Evolutionary conservation across 1,140 invertebrate genomes (phyloP), one percentile per base, ranked within the genome.

Genomic region (Trichoplusia ni): DNA sequence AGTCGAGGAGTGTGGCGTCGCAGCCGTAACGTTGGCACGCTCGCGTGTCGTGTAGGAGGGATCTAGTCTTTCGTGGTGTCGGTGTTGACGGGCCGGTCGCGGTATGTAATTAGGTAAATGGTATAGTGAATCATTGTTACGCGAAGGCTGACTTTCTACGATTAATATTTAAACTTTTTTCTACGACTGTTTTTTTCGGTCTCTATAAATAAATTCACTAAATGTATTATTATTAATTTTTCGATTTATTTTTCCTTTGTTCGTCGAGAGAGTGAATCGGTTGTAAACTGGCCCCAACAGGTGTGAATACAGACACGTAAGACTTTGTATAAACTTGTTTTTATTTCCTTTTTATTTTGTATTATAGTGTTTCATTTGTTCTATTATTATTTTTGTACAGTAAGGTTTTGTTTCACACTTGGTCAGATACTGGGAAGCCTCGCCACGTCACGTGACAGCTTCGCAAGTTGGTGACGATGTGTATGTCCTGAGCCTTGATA

Each of bases 111-210:
- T 77, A 68, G 64, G 64, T n/a, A 54, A 72, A 73, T 67, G 58
- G 66, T 61, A 67, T 77, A 77, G 73, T 56, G 71, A 76, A 76
- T 67, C 67, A 62, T 72, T 70, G 67, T 69, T 74, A 71, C 67
- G 67, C 69, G 80, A 86, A 86, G 81, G 77, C 83, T 82, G 80
- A 82, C 78, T 79, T 78, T 76, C 54, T 69, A 71, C 67, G 71
- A 56, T 79, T 19, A 49, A 63, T 71, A 58, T 58, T 58, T 58
- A 51, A 58, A 58, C 54, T 44, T 42, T 56, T 58, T 58, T 42
- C 54, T 58, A 58, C 13, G 21, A 56, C 33, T 56, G 51, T 58
- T 44, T 58, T 58, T 58, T 58, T 42, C 23, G 38, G 35, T 38
- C 35, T 38, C 13, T 58, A 58, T 58, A 58, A 58, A 60, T 46